Base-by-base conservation (phyloP, 2,888 invertebrate genomes). In the Tipula helvola region DNA sequence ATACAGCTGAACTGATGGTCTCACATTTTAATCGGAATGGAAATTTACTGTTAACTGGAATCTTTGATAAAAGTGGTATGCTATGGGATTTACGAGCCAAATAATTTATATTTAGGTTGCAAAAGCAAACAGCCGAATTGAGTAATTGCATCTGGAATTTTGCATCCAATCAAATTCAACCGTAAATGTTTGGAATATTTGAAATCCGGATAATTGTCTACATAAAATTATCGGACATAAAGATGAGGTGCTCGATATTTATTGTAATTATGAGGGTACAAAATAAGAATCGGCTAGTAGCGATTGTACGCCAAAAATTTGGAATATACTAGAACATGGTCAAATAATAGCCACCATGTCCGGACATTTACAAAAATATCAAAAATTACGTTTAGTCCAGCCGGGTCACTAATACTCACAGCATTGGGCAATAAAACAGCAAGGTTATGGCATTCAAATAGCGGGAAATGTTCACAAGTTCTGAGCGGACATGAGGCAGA, bases 341-440 rank as follows among this genome's bases (percentile, higher is more conserved):
- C 92, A 92, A 88, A 92, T 94, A 90, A 89, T 94, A 5, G 92
- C 94, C 0, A 90, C 93, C 71, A 93, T 95, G 93, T 92, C 92
- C 87, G 95, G 95, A 0, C 95, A 95, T 88, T 91, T 92, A 2
- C 94, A 94, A 87, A 95, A 90, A 94, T 95, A 1, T 95, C 95
- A 36, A 95, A 95, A 92, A 95, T 96, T 4, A 95, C 95, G 91
- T 97, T 97, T 92, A 96, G 96, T n/a, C n/a, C n/a, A n/a, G n/a
- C n/a, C n/a, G n/a, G n/a, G n/a, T n/a, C n/a, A n/a, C n/a, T n/a
- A n/a, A n/a, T n/a, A n/a, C n/a, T n/a, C n/a, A n/a, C n/a, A n/a
- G n/a, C n/a, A n/a, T n/a, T n/a, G n/a, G n/a, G n/a, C n/a, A n/a
- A n/a, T n/a, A n/a, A n/a, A n/a, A n/a, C n/a, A n/a, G n/a, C n/a